A percentile compares a stretch with the other conserved stretches of the same genome.
Conservation (phyloP, 2,113 vertebrate genomes). For the Larimichthys polyactis region DNA sequence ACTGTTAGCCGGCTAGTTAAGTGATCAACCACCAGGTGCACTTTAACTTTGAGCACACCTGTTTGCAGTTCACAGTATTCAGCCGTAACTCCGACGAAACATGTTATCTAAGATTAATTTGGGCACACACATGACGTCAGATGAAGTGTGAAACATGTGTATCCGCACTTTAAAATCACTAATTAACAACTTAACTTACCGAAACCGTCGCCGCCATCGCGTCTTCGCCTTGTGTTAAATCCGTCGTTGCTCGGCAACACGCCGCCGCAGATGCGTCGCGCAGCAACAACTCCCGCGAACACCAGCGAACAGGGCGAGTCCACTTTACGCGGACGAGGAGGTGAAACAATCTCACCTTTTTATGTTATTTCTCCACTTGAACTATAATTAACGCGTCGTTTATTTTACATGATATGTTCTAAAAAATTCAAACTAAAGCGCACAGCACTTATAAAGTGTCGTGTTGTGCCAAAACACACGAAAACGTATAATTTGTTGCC, state of each 20-base stretch:
- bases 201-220: not conserved
- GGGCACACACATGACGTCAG: not conserved
- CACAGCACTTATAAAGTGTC: fast-evolving
- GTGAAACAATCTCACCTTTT: not conserved
- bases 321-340: conserved; percentile 27
- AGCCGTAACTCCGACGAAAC: not conserved
- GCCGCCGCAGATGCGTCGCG: conserved; percentile 34
- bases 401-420: fast-evolving
- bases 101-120: not conserved
- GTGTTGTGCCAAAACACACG: not conserved
- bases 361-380: not conserved
- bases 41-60: conserved; percentile 6
- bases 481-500: not conserved
- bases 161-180: not conserved
- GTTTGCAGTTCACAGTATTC: not conserved
- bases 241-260: conserved; percentile 76
- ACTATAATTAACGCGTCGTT: fast-evolving
- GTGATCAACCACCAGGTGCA: conserved; percentile 30
- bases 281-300: conserved; percentile 51
- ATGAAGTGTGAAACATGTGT: not conserved
- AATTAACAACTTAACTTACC: conserved; percentile 28
- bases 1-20: not conserved
- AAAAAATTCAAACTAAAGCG: fast-evolving
- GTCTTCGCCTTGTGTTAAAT: not conserved
- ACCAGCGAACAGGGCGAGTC: conserved; percentile 29